Evolutionary conservation across 1,140 invertebrate species (phyloP).

Genomic region (Solenopsis invicta): DNA sequence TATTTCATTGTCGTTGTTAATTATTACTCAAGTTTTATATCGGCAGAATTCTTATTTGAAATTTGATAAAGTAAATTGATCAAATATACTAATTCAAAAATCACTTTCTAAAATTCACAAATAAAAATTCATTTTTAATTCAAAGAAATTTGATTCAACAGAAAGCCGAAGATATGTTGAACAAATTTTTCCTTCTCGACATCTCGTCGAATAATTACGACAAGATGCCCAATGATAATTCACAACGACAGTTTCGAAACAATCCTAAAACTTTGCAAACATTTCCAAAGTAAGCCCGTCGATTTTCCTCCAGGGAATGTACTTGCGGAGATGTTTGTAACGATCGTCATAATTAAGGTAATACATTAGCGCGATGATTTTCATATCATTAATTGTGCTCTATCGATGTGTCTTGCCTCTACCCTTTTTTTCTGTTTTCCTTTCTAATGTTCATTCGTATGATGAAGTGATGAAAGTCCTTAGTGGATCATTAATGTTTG

Average conservation of each 20-base stretch:
- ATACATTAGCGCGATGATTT: constrained; percentile 55
- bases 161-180: neutral
- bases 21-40: constrained; percentile 18
- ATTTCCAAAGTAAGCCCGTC: constrained; percentile 81
- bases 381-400: constrained; percentile 46
- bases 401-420: neutral
- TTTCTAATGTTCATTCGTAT: constrained; percentile 34
- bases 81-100: neutral
- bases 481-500: neutral
- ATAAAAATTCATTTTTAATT: neutral
- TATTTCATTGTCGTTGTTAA: constrained; percentile 33
- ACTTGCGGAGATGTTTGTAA: constrained; percentile 85
- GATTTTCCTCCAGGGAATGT: constrained; percentile 7
- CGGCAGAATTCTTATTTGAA: neutral
- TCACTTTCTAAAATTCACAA: neutral
- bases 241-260: constrained; percentile 13
- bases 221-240: constrained; percentile 5
- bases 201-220: neutral
- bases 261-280: constrained; percentile 81
- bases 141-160: neutral
- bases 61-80: constrained; percentile 2
- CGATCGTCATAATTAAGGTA: constrained; percentile 80
- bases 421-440: constrained; percentile 19
- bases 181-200: neutral
- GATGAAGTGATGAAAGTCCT: constrained; percentile 12